Evolutionary conservation across 2,888 invertebrate species (phyloP).

Genomic region (Campoplex nolae): DNA sequence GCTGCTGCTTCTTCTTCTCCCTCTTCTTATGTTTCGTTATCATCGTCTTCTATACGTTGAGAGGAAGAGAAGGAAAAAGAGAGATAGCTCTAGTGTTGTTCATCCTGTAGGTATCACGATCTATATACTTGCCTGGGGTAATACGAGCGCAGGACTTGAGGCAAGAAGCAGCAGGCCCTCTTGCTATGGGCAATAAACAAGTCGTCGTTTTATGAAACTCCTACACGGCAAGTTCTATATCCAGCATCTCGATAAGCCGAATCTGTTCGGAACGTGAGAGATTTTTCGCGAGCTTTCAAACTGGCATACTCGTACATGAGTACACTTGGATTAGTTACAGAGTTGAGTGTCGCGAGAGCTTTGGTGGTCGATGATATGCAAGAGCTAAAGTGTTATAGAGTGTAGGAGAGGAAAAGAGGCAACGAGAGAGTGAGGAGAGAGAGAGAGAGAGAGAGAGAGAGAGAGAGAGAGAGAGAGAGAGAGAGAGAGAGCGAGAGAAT

Average conservation of each 20-base stretch:
- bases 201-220: conserved; percentile 75
- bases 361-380: conserved; percentile 34
- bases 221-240: conserved; percentile 46
- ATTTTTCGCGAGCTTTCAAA: conserved; percentile 50
- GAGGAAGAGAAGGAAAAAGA: conserved; percentile 13
- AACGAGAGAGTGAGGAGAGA: neutral
- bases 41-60: neutral
- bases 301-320: conserved; percentile 33
- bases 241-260: conserved; percentile 68
- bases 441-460: neutral
- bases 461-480: conserved; percentile 11
- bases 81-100: conserved; percentile 45
- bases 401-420: neutral
- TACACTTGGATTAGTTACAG: conserved; percentile 36
- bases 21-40: conserved; percentile 49
- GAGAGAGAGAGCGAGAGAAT: conserved; percentile 24
- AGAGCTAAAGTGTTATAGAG: conserved; percentile 32
- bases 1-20: conserved; percentile 36
- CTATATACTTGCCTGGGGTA: conserved; percentile 68
- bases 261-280: conserved; percentile 37
- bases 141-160: conserved; percentile 69
- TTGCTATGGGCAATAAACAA: conserved; percentile 72
- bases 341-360: conserved; percentile 35
- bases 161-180: conserved; percentile 46
- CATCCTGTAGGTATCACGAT: conserved; percentile 70